A percentile compares a stretch with the other conserved stretches of the same genome.
Evolutionary conservation across 2,113 vertebrate species (phyloP).

Genomic region (Pituophis catenifer): DNA sequence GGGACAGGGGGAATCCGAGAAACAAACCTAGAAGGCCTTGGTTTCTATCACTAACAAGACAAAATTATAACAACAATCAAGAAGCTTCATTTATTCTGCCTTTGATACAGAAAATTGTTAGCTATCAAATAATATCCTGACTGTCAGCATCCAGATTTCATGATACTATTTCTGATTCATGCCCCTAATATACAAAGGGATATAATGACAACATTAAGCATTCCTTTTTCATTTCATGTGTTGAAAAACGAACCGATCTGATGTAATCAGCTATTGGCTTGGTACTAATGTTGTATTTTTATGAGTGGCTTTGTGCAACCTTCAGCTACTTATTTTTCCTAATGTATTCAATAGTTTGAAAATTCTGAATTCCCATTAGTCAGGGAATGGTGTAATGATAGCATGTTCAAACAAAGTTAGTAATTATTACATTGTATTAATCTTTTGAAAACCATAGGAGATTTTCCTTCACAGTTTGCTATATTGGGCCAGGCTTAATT

Average conservation of each 20-base stretch:
- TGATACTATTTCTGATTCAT: constrained; percentile 3
- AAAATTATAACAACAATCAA: neutral
- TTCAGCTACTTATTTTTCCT: constrained; percentile 21
- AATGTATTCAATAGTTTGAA: neutral
- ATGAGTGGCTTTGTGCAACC: constrained; percentile 4
- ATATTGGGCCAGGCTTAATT: constrained; percentile 46
- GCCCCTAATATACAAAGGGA: neutral
- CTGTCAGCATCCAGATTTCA: constrained; percentile 13
- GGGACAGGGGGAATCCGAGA: neutral
- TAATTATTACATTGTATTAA: constrained; percentile 20
- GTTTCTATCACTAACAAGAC: neutral
- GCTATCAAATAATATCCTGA: constrained; percentile 15
- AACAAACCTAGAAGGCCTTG: neutral
- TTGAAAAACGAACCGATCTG: constrained; percentile 15
- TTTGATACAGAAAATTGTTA: neutral
- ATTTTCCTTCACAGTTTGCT: constrained; percentile 15
- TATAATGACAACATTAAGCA: neutral
- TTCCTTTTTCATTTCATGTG: neutral
- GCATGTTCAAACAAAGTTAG: constrained; percentile 14
- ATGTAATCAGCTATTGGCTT: constrained; percentile 37
- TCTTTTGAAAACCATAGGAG: constrained; percentile 21
- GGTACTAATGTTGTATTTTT: constrained; percentile 35
- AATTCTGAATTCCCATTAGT: constrained; percentile 30
- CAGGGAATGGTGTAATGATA: neutral
- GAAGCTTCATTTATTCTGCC: neutral